phyloP scores from a whole-genome alignment of 2,888 invertebrate genomes.

The Amaurobius ferox region DNA sequence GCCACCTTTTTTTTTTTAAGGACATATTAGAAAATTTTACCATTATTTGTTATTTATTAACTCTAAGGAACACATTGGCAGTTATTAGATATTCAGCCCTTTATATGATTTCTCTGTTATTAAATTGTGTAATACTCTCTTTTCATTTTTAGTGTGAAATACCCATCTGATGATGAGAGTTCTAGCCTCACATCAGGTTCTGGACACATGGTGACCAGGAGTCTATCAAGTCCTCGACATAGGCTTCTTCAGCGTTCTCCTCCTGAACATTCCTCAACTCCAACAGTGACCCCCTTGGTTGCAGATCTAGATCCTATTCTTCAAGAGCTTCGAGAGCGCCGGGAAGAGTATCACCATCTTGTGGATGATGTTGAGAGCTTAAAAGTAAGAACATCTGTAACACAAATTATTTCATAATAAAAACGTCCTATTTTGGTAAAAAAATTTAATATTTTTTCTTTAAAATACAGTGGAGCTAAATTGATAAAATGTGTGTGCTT shows the following conservation, averaged over 20 bases:
- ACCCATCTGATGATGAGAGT: conserved; percentile 77
- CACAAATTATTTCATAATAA: too few relatives aligned
- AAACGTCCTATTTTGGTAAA: too few relatives aligned
- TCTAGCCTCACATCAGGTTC: conserved; percentile 71
- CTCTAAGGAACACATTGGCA: too few relatives aligned
- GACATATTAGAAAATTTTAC: too few relatives aligned
- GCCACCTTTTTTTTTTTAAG: too few relatives aligned
- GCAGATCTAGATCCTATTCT: conserved; percentile 77
- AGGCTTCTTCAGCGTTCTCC: conserved; percentile 33
- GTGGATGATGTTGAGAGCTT: conserved; percentile 85
- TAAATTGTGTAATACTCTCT: too few relatives aligned
- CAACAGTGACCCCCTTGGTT: conserved; percentile 61
- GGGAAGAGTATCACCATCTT: conserved; percentile 88
- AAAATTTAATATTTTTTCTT: too few relatives aligned
- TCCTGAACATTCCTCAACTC: conserved; percentile 60
- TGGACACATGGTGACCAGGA: conserved; percentile 40
- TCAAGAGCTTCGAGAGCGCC: conserved; percentile 87
- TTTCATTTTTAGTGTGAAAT: conserved; percentile 74
- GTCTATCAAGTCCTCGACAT: conserved; percentile 48
- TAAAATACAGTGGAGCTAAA: too few relatives aligned
- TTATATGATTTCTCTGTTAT: too few relatives aligned
- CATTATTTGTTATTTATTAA: too few relatives aligned
- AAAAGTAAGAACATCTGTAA: conserved; percentile 75
- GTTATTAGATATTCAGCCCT: too few relatives aligned
- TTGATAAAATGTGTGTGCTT: too few relatives aligned